Evolutionary conservation across 2,888 invertebrate genomes (phyloP), one percentile per base, ranked within the genome.

Genomic region (Drosophila colorata): DNA sequence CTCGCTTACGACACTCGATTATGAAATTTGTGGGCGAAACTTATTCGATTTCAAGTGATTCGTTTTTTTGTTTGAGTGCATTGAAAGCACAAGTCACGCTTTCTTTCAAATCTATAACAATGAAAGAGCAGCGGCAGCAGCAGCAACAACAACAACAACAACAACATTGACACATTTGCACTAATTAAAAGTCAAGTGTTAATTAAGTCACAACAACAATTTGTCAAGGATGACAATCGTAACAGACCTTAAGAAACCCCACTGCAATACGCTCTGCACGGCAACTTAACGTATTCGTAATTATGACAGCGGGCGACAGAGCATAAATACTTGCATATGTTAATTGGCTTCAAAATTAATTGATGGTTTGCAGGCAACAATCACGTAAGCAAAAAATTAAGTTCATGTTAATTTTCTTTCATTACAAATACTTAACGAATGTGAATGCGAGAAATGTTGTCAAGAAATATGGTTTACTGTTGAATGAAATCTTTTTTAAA

Each of bases 1-100:
- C 47, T 78, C 56, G 61, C 73, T 82, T 84, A 84, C 85, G 81
- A 84, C 67, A 84, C 61, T 72, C 67, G 87, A 84, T 82, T 82
- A 87, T 75, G 78, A 72, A 80, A 82, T 72, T 70, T 60, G 76
- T 76, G 65, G 76, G 71, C 73, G 71, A 75, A 70, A 70, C 76
- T 28, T 59, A 67, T 71, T 66, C 52, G 65, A 70, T 70, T 66
- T 60, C 28, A 25, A 56, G 41, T 37, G 63, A 41, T 46, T 40
- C 41, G 51, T 47, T 43, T 59, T 53, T 57, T 53, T 68, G 59
- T 76, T 75, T 58, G 76, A 59, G 56, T 55, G 75, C 70, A 74
- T 55, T 57, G 44, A 72, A 77, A 68, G 67, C 57, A 64, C 69
- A 68, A 74, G 78, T 87, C 74, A 87, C 85, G 87, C 87, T 85